Conservation (phyloP, 1,140 invertebrate genomes). For the Portunus trituberculatus region DNA sequence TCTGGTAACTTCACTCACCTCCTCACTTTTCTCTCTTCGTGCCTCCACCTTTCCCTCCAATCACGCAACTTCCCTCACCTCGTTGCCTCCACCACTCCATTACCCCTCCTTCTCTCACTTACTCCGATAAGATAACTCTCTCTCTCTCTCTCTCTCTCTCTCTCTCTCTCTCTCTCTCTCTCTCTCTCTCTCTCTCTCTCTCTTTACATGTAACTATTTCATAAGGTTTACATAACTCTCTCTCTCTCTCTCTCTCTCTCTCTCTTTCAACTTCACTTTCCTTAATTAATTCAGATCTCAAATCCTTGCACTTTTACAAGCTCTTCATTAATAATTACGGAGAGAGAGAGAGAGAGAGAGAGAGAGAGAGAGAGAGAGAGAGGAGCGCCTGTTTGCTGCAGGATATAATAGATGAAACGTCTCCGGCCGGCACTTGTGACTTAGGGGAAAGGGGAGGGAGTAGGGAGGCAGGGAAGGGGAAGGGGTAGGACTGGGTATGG, state of each 20-base stretch:
- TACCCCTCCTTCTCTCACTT: too few species aligned
- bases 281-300: neutral
- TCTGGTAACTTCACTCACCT: too few species aligned
- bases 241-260: conserved; percentile 7
- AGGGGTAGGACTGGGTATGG: too few species aligned
- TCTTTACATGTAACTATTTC: too few species aligned
- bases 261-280: neutral
- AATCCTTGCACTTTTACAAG: neutral
- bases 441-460: neutral
- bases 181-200: conserved; percentile 20
- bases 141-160: neutral
- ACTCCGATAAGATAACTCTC: too few species aligned
- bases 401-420: conserved; percentile 1
- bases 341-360: too few species aligned
- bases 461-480: neutral
- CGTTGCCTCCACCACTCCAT: too few species aligned
- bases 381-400: neutral
- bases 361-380: neutral
- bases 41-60: too few species aligned
- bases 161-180: conserved; percentile 20
- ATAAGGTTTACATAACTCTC: too few species aligned
- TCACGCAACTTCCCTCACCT: too few species aligned
- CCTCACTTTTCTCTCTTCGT: too few species aligned
- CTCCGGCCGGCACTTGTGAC: neutral
- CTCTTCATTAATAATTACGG: conserved; percentile 3